Base-by-base conservation (phyloP, 2,888 invertebrate species). In the Thyatira batis region DNA sequence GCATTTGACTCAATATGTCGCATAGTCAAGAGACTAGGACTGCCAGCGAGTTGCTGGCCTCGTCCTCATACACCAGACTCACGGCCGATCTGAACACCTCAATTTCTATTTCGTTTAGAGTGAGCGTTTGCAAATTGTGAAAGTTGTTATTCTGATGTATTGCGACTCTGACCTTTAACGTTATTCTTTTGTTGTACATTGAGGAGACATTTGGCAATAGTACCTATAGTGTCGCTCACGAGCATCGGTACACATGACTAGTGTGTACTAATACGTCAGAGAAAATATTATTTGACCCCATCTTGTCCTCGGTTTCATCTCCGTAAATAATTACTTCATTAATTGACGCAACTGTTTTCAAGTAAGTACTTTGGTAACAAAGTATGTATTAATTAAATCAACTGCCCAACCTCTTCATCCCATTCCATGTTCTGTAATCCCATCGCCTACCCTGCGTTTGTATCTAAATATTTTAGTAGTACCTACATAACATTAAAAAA, bases 281-380 rank as follows among this genome's bases (percentile, higher is more conserved):
- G 49, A 76, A 70, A 3, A 87, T 65, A 63, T 89, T 86, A 52
- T 81, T 76, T 23, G 82, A 61, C 11, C 82, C 85, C 49, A 59
- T 76, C 27, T 58, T 60, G 25, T 75, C 68, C 51, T 76, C 73
- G 28, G 80, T 71, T 4, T 73, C 72, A 9, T 68, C 73, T 46
- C 86, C 86, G 56, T 87, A 86, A 43, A 87, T 73, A 50, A 89
- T 65, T 1, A 89, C 72, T 69, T 85, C 82, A 65, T 87, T 84
- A 10, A 86, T 71, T 1, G 61, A 54, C 8, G 50, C 33, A 2
- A 78, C 74, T 10, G 27, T 27, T 11, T 48, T 28, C n/a, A n/a
- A n/a, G n/a, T n/a, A n/a, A n/a, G n/a, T n/a, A n/a, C n/a, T n/a
- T n/a, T n/a, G n/a, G n/a, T n/a, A n/a, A n/a, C n/a, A n/a, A n/a